Percentiles rank a stretch among this genome's conserved stretches.
Evolutionary conservation across 1,140 invertebrate genomes (phyloP).

Genomic region (Coelopa frigida): DNA sequence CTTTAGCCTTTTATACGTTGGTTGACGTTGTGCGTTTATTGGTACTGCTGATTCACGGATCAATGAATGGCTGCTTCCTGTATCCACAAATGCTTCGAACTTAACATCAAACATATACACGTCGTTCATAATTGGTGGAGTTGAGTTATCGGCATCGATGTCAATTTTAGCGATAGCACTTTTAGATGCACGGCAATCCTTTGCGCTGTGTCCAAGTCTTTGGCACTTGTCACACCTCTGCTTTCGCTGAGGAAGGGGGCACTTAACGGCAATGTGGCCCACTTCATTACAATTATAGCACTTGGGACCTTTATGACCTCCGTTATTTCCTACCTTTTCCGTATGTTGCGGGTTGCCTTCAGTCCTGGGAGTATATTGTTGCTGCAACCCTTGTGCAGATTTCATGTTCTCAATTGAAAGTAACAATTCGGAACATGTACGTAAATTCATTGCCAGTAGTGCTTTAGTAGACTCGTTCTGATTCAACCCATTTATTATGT

Average conservation of each 20-base stretch:
- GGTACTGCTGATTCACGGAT: neutral
- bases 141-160: too few species aligned
- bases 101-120: too few species aligned
- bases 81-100: conserved; percentile 1
- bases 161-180: neutral
- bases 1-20: neutral
- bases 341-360: neutral
- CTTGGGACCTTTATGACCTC: too few species aligned
- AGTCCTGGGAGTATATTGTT: neutral
- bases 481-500: neutral
- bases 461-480: neutral
- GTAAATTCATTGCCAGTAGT: neutral
- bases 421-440: neutral
- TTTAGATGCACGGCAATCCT: neutral
- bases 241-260: too few species aligned
- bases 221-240: too few species aligned
- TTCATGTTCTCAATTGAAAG: neutral
- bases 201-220: too few species aligned
- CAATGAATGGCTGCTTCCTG: neutral
- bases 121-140: too few species aligned
- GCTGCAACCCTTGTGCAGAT: too few species aligned
- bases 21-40: neutral
- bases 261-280: neutral
- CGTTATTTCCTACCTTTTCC: neutral
- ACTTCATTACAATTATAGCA: conserved; percentile 2